Conservation (phyloP, 2,888 invertebrate genomes). For the Apodemia mormo region DNA sequence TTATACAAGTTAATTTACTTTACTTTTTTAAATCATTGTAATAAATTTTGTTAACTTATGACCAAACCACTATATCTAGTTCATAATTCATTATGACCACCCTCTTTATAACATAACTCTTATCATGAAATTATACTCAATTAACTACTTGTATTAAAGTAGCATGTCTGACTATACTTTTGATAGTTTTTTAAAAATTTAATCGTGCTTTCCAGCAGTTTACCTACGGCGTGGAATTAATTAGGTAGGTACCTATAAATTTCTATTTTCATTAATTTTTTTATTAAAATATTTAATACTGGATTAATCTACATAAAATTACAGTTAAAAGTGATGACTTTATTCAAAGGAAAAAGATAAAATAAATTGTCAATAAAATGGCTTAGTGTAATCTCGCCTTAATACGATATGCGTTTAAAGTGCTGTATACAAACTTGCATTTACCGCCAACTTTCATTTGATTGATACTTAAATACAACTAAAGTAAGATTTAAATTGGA, state of each 20-base stretch:
- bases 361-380: constrained; percentile 11
- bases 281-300: not conserved
- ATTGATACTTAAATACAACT: constrained; percentile 17
- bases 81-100: not conserved
- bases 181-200: constrained; percentile 1
- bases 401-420: constrained; percentile 17
- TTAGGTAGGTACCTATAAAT: not conserved
- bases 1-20: not conserved
- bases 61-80: not conserved
- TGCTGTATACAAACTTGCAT: constrained; percentile 9
- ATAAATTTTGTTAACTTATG: not conserved
- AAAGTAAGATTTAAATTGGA: constrained; percentile 22
- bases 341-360: not conserved
- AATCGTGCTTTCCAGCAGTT: constrained; percentile 12
- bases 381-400: constrained; percentile 4
- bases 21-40: not conserved
- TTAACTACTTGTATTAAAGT: constrained; percentile 7
- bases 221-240: not conserved
- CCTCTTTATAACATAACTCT: not conserved
- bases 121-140: constrained; percentile 14
- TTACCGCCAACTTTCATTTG: constrained; percentile 6
- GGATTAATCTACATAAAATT: constrained; percentile 1
- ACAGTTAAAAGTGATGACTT: constrained; percentile 5
- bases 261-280: not conserved
- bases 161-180: constrained; percentile 11